These are phyloP conservation scores for Rhyacichthys aspro DNA, from an alignment of 2,797 vertebrate species.

Conservation along the genomic window DNA sequence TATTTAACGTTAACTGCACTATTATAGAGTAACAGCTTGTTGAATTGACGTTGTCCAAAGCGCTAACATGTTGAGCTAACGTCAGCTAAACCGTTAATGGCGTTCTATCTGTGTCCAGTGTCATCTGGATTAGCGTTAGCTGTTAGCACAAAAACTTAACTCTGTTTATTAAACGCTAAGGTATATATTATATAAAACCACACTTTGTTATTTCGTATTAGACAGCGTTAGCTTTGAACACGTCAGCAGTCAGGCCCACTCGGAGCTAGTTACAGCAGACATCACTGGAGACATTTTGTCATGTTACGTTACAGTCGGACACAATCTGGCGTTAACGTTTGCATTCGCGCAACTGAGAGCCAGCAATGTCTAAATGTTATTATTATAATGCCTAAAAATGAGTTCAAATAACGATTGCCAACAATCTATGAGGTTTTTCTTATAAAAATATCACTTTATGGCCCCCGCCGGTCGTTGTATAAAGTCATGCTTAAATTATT, in stretches of 20 bases:
- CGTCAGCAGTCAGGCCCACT: background rate
- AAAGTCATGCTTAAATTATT: background rate
- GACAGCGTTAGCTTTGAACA: background rate
- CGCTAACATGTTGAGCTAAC: conserved; percentile 41
- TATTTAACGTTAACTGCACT: background rate
- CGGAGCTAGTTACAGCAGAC: too few relatives aligned
- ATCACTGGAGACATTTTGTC: background rate
- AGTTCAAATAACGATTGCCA: too few relatives aligned
- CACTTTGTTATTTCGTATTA: background rate
- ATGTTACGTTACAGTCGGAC: too few relatives aligned
- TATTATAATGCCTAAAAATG: too few relatives aligned
- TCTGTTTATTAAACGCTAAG: too few relatives aligned
- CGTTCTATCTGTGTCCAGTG: conserved; percentile 52
- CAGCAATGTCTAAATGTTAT: too few relatives aligned
- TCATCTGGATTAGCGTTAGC: conserved; percentile 16
- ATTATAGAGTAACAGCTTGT: background rate
- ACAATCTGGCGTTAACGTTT: too few relatives aligned
- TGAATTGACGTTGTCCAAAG: conserved; percentile 29
- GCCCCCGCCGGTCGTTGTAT: too few relatives aligned
- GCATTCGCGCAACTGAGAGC: too few relatives aligned
- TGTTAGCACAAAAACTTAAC: background rate
- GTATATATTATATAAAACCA: too few relatives aligned
- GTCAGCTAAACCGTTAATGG: conserved; percentile 34
- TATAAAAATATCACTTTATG: too few relatives aligned
- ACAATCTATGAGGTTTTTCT: too few relatives aligned